A percentile compares a stretch with the other conserved stretches of the same genome.
These are phyloP conservation scores for Leptopterna dolabrata DNA, from an alignment of 2,888 invertebrate genomes.

Conservation along the genomic window DNA sequence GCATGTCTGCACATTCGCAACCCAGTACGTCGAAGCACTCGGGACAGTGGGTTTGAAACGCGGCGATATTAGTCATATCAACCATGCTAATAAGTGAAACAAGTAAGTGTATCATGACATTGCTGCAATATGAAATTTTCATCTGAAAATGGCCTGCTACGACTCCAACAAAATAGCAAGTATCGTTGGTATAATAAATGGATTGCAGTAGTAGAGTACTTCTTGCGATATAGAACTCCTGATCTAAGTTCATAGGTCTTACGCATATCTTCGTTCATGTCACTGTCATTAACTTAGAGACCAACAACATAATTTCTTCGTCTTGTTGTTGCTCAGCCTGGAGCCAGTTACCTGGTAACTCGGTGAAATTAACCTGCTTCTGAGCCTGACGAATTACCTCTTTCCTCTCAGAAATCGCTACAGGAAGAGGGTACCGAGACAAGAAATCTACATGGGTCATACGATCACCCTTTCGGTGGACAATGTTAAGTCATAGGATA, in stretches of 20 bases:
- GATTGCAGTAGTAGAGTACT: no score
- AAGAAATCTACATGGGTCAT: not conserved
- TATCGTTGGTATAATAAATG: no score
- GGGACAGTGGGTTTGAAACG: not conserved
- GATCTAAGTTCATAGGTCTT: not conserved
- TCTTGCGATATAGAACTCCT: not conserved
- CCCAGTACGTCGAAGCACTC: not conserved
- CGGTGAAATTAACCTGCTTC: not conserved
- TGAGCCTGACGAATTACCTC: not conserved
- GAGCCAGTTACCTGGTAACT: not conserved
- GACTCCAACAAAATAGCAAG: no score
- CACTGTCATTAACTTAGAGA: not conserved
- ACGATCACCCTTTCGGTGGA: not conserved
- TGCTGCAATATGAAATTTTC: no score
- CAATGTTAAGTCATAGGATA: not conserved
- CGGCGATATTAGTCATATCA: not conserved
- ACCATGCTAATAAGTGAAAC: not conserved
- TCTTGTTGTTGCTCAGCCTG: not conserved
- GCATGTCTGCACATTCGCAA: not conserved
- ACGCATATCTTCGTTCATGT: not conserved
- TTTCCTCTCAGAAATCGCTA: not conserved
- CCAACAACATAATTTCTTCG: not conserved
- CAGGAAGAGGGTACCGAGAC: not conserved
- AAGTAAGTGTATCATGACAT: not conserved
- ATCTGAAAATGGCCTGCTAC: no score